These are phyloP conservation scores for Tonatia bakeri DNA, from an alignment of 2,113 vertebrate genomes.

Conservation along the genomic window DNA sequence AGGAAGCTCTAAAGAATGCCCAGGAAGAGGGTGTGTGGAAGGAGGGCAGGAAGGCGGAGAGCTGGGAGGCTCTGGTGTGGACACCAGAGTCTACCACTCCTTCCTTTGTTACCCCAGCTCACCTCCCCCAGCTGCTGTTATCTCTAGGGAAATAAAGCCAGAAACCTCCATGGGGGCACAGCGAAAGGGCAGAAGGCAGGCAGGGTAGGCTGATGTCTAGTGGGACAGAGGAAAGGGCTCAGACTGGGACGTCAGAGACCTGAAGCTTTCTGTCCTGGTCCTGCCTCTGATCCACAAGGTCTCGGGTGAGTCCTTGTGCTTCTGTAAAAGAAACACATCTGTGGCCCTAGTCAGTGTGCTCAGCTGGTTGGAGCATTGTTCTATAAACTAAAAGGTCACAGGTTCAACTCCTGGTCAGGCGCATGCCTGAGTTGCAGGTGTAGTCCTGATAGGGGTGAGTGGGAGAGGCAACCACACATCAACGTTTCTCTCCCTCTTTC, in stretches of 20 bases:
- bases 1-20: slow-evolving; percentile 83
- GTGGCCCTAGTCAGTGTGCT: not conserved
- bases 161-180: not conserved
- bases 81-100: not conserved
- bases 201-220: not conserved
- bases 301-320: not conserved
- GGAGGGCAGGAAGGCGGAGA: slow-evolving; percentile 32
- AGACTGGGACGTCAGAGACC: not conserved
- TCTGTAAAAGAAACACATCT: not conserved
- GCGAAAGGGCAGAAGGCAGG: not conserved
- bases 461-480: too few species aligned
- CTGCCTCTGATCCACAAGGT: not conserved
- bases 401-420: too few species aligned
- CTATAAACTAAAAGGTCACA: too few species aligned
- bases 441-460: too few species aligned
- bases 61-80: not conserved
- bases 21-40: slow-evolving; percentile 78
- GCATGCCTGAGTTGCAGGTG: too few species aligned
- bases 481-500: too few species aligned
- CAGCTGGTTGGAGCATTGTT: too few species aligned
- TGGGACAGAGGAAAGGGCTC: not conserved
- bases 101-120: not conserved
- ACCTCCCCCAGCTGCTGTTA: not conserved
- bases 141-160: not conserved
- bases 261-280: not conserved